phyloP scores from a whole-genome alignment of 2,888 invertebrate species.

The Agapostemon virescens region DNA sequence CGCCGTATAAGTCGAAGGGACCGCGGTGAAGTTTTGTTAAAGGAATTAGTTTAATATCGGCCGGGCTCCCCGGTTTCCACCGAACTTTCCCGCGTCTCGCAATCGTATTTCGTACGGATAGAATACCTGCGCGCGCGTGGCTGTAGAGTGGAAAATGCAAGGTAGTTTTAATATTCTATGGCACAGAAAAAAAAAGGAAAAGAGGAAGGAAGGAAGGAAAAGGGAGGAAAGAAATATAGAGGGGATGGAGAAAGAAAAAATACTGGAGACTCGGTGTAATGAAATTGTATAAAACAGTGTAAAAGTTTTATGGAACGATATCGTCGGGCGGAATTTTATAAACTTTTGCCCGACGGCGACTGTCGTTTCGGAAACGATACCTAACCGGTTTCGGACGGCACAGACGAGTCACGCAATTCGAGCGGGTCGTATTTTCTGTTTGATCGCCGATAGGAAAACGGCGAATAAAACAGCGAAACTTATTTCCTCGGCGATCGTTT shows the following conservation, averaged over 20 bases:
- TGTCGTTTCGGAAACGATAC: conserved; percentile 4
- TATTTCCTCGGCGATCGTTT: background rate
- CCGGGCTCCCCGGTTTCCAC: background rate
- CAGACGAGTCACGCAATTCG: conserved; percentile 8
- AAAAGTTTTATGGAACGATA: conserved; percentile 14
- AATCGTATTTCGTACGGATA: conserved; percentile 3
- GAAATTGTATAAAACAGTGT: conserved; percentile 21
- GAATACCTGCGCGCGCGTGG: background rate
- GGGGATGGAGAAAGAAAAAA: background rate
- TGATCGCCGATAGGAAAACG: background rate
- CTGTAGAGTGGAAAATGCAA: background rate
- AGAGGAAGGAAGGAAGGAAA: background rate
- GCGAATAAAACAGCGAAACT: background rate
- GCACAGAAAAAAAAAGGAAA: background rate
- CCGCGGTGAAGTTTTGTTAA: conserved; percentile 8
- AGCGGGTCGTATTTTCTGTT: background rate
- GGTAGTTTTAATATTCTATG: conserved; percentile 28
- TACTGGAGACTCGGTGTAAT: conserved; percentile 22
- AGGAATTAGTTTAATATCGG: conserved; percentile 30
- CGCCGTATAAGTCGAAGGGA: background rate
- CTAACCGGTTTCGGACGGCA: background rate
- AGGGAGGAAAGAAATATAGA: background rate
- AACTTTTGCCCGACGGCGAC: conserved; percentile 9
- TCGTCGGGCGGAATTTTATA: conserved; percentile 16
- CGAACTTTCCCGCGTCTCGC: conserved; percentile 16